phyloP scores from a whole-genome alignment of 2,888 invertebrate species.

The Oegoconia quadripuncta region DNA sequence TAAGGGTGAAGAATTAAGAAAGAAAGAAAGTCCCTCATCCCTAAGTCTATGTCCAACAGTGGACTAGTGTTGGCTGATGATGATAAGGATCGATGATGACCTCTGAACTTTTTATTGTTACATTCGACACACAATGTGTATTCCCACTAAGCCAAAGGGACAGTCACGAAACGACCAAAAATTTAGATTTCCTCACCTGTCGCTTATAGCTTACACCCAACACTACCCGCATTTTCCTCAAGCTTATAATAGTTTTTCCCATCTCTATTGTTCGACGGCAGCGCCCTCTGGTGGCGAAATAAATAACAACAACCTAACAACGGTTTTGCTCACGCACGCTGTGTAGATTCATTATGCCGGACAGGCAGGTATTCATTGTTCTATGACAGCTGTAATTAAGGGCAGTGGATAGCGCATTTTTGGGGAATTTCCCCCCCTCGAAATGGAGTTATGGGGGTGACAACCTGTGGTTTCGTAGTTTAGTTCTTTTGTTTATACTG shows the following conservation, averaged over 20 bases:
- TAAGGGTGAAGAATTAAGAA: no score
- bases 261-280: slow-evolving; percentile 44
- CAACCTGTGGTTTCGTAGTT: slow-evolving; percentile 5
- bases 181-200: slow-evolving; percentile 15
- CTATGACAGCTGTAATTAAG: slow-evolving; percentile 35
- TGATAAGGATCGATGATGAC: no score
- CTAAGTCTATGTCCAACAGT: no score
- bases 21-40: no score
- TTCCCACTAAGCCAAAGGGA: no score
- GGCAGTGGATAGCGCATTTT: slow-evolving; percentile 17
- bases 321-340: slow-evolving; percentile 19
- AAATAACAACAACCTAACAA: slow-evolving; percentile 29
- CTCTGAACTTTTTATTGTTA: no score
- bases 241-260: slow-evolving; percentile 59
- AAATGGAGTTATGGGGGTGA: neutral
- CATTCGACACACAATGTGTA: no score
- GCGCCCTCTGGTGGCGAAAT: slow-evolving; percentile 29
- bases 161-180: no score
- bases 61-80: no score
- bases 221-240: slow-evolving; percentile 26
- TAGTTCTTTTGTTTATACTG: slow-evolving; percentile 6
- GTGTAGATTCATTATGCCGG: slow-evolving; percentile 25
- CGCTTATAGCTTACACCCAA: slow-evolving; percentile 19
- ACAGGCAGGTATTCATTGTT: slow-evolving; percentile 36
- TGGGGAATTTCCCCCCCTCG: slow-evolving; percentile 3